Percentiles rank a stretch among this genome's conserved stretches.
These are phyloP conservation scores for Drosophila murphyi DNA, from an alignment of 1,140 invertebrate genomes.

Conservation along the genomic window DNA sequence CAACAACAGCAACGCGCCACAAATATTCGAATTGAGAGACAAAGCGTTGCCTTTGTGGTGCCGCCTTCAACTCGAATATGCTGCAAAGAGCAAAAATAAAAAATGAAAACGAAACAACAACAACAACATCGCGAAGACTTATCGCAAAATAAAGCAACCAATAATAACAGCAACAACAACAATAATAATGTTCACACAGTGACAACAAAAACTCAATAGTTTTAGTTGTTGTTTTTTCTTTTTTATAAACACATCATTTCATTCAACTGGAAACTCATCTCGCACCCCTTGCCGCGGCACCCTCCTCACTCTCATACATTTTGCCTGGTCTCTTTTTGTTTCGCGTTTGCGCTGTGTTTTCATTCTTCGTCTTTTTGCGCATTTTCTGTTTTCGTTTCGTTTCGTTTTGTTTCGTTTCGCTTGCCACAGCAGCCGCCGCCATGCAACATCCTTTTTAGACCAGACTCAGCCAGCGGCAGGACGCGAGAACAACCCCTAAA, in stretches of 20 bases:
- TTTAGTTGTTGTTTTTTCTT: conserved; percentile 1
- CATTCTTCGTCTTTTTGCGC: conserved; percentile 65
- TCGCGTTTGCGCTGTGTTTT: conserved; percentile 77
- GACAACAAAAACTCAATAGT: conserved; percentile 30
- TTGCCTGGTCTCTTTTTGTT: conserved; percentile 65
- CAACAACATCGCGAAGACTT: conserved; percentile 28
- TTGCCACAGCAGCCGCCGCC: conserved; percentile 25
- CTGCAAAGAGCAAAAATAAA: conserved; percentile 4
- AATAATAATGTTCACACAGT: conserved; percentile 23
- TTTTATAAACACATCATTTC: conserved; percentile 50
- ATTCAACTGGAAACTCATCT: conserved; percentile 47
- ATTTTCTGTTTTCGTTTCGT: conserved; percentile 70
- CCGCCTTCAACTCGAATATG: conserved; percentile 10
- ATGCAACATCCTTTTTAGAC: conserved; percentile 53
- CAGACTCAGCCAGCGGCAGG: background rate
- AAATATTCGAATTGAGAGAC: conserved; percentile 36
- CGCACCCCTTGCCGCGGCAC: background rate
- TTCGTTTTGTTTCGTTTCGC: conserved; percentile 65
- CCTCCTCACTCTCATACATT: conserved; percentile 17
- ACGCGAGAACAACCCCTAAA: conserved; percentile 55
- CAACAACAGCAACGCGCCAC: conserved; percentile 17
- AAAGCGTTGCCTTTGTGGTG: conserved; percentile 40
- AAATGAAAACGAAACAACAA: background rate
- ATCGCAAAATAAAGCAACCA: conserved; percentile 27
- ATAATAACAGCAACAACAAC: conserved; percentile 16